A percentile compares a stretch with the other conserved stretches of the same genome.
Conservation (phyloP, 2,113 vertebrate species). For the Apeltes quadracus region DNA sequence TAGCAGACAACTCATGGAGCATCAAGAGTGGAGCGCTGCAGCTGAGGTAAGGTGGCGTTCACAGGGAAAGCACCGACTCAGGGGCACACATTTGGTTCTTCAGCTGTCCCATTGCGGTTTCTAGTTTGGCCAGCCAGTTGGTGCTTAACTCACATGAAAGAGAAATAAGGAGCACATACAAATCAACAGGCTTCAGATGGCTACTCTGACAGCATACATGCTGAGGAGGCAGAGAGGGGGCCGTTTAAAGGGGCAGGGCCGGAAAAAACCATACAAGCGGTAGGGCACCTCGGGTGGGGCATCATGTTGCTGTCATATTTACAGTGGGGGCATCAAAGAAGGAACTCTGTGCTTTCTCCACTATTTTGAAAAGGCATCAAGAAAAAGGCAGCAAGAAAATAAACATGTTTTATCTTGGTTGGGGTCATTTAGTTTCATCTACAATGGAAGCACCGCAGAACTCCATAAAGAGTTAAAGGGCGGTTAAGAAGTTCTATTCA, state of each 20-base stretch:
- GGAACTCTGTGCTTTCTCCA: too few species aligned
- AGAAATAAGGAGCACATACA: neutral
- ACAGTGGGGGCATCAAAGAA: neutral
- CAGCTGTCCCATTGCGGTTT: slow-evolving; percentile 35
- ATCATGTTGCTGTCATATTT: too few species aligned
- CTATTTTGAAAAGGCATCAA: too few species aligned
- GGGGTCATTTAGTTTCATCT: neutral
- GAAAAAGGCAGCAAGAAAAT: too few species aligned
- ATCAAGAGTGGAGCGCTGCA: slow-evolving; percentile 32
- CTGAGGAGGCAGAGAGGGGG: neutral
- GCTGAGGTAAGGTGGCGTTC: slow-evolving; percentile 48
- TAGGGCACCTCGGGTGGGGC: neutral
- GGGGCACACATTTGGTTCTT: neutral
- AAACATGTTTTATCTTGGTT: too few species aligned
- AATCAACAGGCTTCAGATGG: neutral
- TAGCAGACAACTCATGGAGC: slow-evolving; percentile 63
- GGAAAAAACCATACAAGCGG: too few species aligned
- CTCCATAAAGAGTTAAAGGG: neutral
- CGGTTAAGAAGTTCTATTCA: neutral
- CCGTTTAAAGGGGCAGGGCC: too few species aligned
- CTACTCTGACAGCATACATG: neutral
- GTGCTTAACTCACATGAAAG: neutral
- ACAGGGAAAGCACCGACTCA: slow-evolving; percentile 22
- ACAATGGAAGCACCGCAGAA: neutral
- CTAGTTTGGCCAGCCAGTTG: neutral